Percentiles rank a stretch among this genome's conserved stretches.
Conservation (phyloP, 2,888 invertebrate species). For the Orthosia incerta region DNA sequence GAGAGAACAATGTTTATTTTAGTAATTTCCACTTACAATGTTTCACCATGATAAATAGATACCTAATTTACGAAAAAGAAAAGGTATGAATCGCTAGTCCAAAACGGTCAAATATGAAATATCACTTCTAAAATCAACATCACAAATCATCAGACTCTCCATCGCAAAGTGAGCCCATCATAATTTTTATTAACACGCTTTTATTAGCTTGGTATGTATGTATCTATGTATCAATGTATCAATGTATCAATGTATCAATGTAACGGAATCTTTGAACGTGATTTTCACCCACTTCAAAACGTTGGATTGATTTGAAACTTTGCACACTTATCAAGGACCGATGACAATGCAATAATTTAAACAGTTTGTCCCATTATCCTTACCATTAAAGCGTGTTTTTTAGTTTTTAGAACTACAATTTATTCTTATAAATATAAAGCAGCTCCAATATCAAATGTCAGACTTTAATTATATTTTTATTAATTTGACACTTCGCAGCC, state of each 20-base stretch:
- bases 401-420: no score
- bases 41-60: background rate
- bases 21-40: background rate
- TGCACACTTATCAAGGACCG: no score
- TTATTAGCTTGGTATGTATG: no score
- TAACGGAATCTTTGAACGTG: no score
- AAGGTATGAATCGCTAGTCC: constrained; percentile 20
- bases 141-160: constrained; percentile 32
- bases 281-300: no score
- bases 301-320: no score
- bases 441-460: constrained; percentile 34
- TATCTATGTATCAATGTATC: no score
- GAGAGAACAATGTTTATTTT: constrained; percentile 15
- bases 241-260: no score
- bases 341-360: no score
- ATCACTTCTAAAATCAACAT: constrained; percentile 42
- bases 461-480: constrained; percentile 57
- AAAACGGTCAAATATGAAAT: constrained; percentile 28
- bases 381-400: no score
- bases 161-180: constrained; percentile 27
- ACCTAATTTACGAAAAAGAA: constrained; percentile 6
- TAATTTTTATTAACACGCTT: no score
- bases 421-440: constrained; percentile 26
- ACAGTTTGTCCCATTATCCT: no score
- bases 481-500: constrained; percentile 47